Conservation (phyloP, 1,140 invertebrate species). For the Ephestia elutella region DNA sequence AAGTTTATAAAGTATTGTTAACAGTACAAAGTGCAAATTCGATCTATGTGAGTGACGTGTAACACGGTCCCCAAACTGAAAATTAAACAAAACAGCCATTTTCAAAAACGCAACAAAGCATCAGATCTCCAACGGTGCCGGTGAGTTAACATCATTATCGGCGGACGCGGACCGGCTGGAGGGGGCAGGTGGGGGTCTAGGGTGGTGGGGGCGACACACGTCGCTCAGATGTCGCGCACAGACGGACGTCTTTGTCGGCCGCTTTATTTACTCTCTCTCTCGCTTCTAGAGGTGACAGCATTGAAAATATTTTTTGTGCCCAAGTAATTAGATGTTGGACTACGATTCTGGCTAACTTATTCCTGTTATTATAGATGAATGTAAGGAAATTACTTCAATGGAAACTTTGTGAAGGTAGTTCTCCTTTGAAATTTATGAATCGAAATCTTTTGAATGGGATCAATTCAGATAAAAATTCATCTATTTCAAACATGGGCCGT, state of each 20-base stretch:
- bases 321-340: slow-evolving; percentile 11
- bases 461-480: no score
- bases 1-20: not conserved
- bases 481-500: no score
- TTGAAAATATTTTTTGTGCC: slow-evolving; percentile 22
- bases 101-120: slow-evolving; percentile 58
- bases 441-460: no score
- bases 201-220: slow-evolving; percentile 48
- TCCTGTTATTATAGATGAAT: not conserved
- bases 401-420: slow-evolving; percentile 6
- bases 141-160: slow-evolving; percentile 67
- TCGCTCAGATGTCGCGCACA: slow-evolving; percentile 67
- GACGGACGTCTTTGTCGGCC: slow-evolving; percentile 70
- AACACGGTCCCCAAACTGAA: not conserved
- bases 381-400: not conserved
- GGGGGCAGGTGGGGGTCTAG: slow-evolving; percentile 22
- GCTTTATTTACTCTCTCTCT: slow-evolving; percentile 61
- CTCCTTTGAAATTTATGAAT: not conserved
- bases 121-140: slow-evolving; percentile 46
- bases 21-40: no score
- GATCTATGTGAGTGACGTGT: no score
- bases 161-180: slow-evolving; percentile 18
- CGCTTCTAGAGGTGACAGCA: slow-evolving; percentile 47
- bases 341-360: not conserved
- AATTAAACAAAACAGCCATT: not conserved